Base-by-base conservation (phyloP, 2,888 invertebrate genomes). In the Protophormia terraenovae region DNA sequence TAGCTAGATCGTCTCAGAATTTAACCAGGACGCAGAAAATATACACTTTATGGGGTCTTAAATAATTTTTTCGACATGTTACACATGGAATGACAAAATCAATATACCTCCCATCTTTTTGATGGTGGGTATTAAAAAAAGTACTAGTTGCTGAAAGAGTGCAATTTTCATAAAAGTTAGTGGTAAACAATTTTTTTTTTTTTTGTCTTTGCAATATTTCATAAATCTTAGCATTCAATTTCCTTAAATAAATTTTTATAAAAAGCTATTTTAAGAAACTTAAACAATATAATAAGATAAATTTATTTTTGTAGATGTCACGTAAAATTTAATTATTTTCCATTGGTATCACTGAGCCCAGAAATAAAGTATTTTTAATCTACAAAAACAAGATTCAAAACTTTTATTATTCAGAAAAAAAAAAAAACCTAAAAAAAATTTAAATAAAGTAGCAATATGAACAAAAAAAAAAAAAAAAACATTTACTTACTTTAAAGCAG, bases 291-390 rank as follows among this genome's bases (percentile, higher is more conserved):
- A 24, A 0, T 10, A 45, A 24, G 47, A 66, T 64, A 64, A 66
- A 45, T 55, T 47, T 71, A 87, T 88, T 89, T 87, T 88, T 87
- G 79, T 84, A 80, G 84, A 86, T 86, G 82, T 67, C 86, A 76
- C 27, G 83, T 50, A 77, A 71, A 79, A 76, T 83, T 84, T 83
- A 66, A 86, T 88, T 87, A 87, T 76, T 78, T 75, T 58, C 53
- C 35, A 38, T 32, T 67, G 66, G 27, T 73, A 76, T 62, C 60
- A 69, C 38, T 38, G 62, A 41, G 45, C 41, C 27, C 32, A 58
- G 16, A 66, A 72, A 35, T 73, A 16, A 35, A 5, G 14, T 22
- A 19, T 60, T 29, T 50, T 77, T 69, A 79, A 79, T 64, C 53
- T 45, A 32, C 27, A 19, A 58, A 35, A 66, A 29, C 35, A 67